A percentile compares a stretch with the other conserved stretches of the same genome.
phyloP scores from a whole-genome alignment of 1,140 invertebrate species.

The Drosophila parvula region DNA sequence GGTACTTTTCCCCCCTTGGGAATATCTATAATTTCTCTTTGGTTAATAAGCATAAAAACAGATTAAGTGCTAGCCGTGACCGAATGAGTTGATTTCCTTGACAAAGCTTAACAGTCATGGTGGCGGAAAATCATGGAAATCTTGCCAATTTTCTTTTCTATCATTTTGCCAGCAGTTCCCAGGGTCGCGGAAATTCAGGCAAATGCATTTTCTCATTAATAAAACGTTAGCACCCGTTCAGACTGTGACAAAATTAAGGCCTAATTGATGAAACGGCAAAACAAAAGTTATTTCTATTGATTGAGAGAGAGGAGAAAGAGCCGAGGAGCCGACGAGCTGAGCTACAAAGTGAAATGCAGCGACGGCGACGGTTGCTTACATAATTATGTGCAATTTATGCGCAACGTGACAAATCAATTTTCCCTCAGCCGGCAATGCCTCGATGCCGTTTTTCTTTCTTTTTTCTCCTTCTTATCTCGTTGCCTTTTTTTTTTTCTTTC shows the following conservation, averaged over 20 bases:
- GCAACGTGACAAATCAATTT: slow-evolving; percentile 83
- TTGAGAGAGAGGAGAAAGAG: slow-evolving; percentile 28
- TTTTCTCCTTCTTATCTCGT: neutral
- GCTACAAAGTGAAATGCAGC: slow-evolving; percentile 59
- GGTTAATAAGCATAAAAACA: neutral
- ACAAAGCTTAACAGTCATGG: slow-evolving; percentile 10
- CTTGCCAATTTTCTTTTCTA: neutral
- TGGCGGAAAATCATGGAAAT: no score
- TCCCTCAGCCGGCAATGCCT: slow-evolving; percentile 34
- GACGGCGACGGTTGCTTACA: slow-evolving; percentile 56
- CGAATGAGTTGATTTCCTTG: no score
- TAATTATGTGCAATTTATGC: slow-evolving; percentile 81
- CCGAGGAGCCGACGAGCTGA: slow-evolving; percentile 3
- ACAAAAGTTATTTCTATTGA: slow-evolving; percentile 61
- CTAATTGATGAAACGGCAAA: slow-evolving; percentile 80
- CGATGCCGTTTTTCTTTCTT: slow-evolving; percentile 34
- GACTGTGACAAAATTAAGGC: slow-evolving; percentile 73
- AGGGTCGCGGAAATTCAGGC: slow-evolving; percentile 20
- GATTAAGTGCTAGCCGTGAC: neutral
- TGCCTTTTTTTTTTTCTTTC: slow-evolving; percentile 12
- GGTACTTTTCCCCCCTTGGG: no score
- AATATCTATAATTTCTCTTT: neutral
- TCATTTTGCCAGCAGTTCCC: slow-evolving; percentile 30
- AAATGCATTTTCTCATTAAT: slow-evolving; percentile 64
- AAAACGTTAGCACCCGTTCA: slow-evolving; percentile 72